Base-by-base conservation (phyloP, 2,888 invertebrate species). In the Sympetrum striolatum region DNA sequence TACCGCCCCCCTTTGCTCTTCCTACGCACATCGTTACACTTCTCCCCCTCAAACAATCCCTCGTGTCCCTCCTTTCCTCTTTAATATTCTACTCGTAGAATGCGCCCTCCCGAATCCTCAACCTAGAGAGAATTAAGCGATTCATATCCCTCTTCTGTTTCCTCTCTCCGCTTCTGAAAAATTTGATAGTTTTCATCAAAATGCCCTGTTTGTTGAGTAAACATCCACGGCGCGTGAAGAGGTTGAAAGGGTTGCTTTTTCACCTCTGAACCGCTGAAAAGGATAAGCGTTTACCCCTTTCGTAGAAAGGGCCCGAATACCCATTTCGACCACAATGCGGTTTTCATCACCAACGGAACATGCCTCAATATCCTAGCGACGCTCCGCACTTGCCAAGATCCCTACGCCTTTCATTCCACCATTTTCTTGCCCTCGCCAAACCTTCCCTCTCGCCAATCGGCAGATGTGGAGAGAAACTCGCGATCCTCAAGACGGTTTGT, bases 251-350 rank as follows among this genome's bases (percentile, higher is more conserved):
- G 25, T 73, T 5, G n/a, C 10, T n/a, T 73, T 73, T 73, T 73
- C 73, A 73, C 73, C 73, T 25, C 25, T 25, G 73, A 73, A 73
- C 73, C 73, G 25, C 73, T 60, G 58, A 53, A 82, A 58, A 31
- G n/a, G n/a, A 48, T 35, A 53, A 58, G 53, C 25, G 14, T 15
- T 35, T 25, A 31, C 35, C 82, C 31, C 58, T 53, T n/a, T 60
- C n/a, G 60, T 60, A 15, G 60, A 18, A 60, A 18, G 60, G 82
- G 31, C 53, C 58, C 82, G 53, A 82, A 82, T 82, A 82, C 53
- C 53, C 82, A 82, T 82, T 82, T 82, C 58, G 58, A 82, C 53
- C 82, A 35, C 82, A 82, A 82, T 82, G 53, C 60, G 86, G 37
- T 60, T 58, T 37, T 37, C 86, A 35, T 25, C 86, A 60, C 86